Percentiles rank a stretch among this genome's conserved stretches.
Evolutionary conservation across 2,797 vertebrate species (phyloP).

Genomic region (Caiman crocodilus): DNA sequence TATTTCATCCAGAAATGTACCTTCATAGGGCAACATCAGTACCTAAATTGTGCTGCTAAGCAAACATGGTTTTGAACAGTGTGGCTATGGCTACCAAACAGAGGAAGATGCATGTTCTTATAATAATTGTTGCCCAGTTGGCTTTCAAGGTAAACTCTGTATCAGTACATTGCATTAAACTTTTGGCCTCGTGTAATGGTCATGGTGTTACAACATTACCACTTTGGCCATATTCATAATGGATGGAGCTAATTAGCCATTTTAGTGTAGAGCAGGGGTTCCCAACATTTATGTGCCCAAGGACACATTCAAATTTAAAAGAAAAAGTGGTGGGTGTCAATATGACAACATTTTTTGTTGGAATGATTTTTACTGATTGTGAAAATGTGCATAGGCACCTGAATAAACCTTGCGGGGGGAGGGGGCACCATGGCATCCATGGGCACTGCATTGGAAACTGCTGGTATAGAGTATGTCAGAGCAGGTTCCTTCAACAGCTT

Average conservation of each 20-base stretch:
- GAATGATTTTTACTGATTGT: too few relatives aligned
- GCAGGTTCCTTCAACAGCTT: neutral
- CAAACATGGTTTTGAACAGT: neutral
- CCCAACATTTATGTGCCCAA: too few relatives aligned
- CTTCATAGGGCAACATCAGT: neutral
- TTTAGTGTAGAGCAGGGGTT: too few relatives aligned
- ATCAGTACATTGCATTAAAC: neutral
- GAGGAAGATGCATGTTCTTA: neutral
- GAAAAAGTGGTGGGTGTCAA: too few relatives aligned
- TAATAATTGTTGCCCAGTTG: neutral
- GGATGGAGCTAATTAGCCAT: neutral
- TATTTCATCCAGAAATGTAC: neutral
- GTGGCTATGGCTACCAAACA: rapidly evolving
- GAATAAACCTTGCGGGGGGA: too few relatives aligned
- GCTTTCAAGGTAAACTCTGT: neutral
- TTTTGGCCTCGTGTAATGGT: neutral
- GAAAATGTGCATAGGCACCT: too few relatives aligned
- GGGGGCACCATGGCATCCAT: too few relatives aligned
- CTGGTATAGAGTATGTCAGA: neutral
- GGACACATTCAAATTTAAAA: too few relatives aligned
- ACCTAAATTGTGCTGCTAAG: neutral
- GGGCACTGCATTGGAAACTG: too few relatives aligned
- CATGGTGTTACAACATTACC: neutral
- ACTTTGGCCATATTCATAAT: neutral
- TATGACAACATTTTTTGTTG: too few relatives aligned